These are phyloP conservation scores for Ondatra zibethicus DNA, from an alignment of 2,113 vertebrate genomes.

Conservation along the genomic window DNA sequence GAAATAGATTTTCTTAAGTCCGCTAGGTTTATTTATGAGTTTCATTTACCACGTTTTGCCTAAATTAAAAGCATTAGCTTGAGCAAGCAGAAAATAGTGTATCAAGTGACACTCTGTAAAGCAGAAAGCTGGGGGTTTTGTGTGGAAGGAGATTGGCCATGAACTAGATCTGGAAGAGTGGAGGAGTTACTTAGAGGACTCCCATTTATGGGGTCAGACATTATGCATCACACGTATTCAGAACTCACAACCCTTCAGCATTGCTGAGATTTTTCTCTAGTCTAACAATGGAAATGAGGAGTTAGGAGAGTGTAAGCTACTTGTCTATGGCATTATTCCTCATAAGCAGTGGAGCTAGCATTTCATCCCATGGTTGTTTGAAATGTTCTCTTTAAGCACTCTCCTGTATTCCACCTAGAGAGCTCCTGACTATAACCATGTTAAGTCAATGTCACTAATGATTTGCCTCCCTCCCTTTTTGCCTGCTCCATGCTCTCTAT, in stretches of 20 bases:
- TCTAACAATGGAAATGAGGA: neutral
- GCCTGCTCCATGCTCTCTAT: neutral
- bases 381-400: conserved; percentile 34
- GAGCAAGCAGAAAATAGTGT: neutral
- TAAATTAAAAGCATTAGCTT: conserved; percentile 34
- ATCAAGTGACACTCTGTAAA: neutral
- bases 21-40: neutral
- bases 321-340: neutral
- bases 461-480: neutral
- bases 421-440: neutral
- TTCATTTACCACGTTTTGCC: neutral
- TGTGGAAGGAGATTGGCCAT: neutral
- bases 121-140: neutral
- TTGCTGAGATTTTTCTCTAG: neutral
- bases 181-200: neutral
- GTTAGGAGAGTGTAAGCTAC: neutral
- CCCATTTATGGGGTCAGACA: neutral
- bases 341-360: neutral
- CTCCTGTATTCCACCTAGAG: neutral
- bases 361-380: neutral
- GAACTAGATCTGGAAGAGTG: neutral
- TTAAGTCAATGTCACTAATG: neutral
- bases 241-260: neutral
- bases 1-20: neutral
- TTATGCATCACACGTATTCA: neutral